These are phyloP conservation scores for Didymodactylos carnosus DNA, from an alignment of 2,888 invertebrate genomes.

Conservation along the genomic window DNA sequence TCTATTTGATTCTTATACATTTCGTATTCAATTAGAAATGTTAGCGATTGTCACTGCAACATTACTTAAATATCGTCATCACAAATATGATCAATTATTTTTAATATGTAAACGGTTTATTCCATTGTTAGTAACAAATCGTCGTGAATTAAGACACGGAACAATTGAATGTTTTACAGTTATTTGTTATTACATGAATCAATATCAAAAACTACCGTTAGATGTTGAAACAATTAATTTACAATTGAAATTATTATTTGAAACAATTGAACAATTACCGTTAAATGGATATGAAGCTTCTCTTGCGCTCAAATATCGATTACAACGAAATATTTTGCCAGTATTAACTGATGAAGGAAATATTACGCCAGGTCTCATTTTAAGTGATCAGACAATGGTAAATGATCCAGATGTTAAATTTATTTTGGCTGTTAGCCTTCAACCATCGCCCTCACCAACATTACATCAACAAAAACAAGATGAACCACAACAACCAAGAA, in stretches of 20 bases:
- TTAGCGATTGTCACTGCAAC: neutral
- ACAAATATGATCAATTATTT: neutral
- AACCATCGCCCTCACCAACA: neutral
- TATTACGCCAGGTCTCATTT: neutral
- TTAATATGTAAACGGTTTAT: neutral
- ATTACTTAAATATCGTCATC: neutral
- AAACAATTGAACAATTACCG: neutral
- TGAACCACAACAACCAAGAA: neutral
- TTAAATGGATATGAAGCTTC: neutral
- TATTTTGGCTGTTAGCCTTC: neutral
- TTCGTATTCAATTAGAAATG: neutral
- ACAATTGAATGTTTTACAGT: neutral
- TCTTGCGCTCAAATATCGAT: neutral
- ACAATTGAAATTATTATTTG: neutral
- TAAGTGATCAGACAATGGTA: neutral
- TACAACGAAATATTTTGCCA: neutral
- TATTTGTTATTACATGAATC: neutral
- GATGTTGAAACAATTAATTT: neutral
- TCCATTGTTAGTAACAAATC: neutral
- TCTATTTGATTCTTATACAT: neutral
- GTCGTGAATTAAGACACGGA: neutral
- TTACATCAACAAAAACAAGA: no score
- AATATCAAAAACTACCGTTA: neutral
- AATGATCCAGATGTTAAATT: neutral
- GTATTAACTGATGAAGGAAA: neutral